Base-by-base conservation (phyloP, 2,113 vertebrate genomes). In the Notiomystis cincta region DNA sequence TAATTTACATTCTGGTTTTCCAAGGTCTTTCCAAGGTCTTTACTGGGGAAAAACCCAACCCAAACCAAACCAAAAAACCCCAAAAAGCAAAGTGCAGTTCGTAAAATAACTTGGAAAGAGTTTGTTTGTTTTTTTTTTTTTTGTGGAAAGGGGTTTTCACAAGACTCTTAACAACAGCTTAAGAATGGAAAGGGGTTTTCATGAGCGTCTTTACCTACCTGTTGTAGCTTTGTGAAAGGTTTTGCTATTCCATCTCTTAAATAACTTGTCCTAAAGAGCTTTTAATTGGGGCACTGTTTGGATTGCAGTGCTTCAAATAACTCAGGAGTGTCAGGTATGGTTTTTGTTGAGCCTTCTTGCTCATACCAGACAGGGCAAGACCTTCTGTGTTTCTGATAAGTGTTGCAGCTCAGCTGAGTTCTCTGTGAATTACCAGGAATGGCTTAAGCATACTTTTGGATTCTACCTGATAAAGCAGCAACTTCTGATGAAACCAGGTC, bases 1-100 rank as follows among this genome's bases (percentile, higher is more conserved):
- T 84, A 94, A 79, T 95, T 93, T 79, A 72, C 21, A 16, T 92
- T 93, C 81, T 89, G 61, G 9, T 93, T 92, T 91, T 67, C 45
- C 53, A 53, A 56, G 60, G 35, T 75, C 71, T 95, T 93, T 87
- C 73, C 53, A 60, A 75, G 17, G 54, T 81, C 8, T 61, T 90
- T 89, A 67, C 2, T 60, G 38, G 19, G 47, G 11, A 4, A 44
- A 53, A 60, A 69, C n/a, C n/a, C n/a, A n/a, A n/a, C n/a, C n/a
- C n/a, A n/a, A n/a, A n/a, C n/a, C n/a, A 47, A 37, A 1, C 4
- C 5, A 27, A 62, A 33, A 44, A n/a, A n/a, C n/a, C n/a, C n/a
- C n/a, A n/a, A 60, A 67, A 67, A 35, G 54, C 25, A 11, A 76
- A 76, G 25, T 81, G 56, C 40, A 60, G 4, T 57, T n/a, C 38